Evolutionary conservation across 2,797 vertebrate species (phyloP).

Genomic region (Squalus acanthias): DNA sequence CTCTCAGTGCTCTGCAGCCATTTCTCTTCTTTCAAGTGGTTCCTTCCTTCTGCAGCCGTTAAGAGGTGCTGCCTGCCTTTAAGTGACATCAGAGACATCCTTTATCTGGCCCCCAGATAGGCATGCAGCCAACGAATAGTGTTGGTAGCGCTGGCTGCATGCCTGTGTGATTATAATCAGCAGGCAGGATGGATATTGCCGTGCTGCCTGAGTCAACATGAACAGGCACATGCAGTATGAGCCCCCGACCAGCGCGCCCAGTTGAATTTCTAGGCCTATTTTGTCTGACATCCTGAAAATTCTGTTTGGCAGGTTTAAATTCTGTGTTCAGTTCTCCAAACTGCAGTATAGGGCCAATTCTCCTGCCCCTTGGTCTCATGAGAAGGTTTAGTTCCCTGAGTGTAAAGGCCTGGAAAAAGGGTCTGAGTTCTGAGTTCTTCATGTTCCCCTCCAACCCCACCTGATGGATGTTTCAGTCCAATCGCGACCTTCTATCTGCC

Average conservation of each 20-base stretch:
- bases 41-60: too few relatives aligned
- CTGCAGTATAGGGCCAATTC: background rate
- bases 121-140: too few relatives aligned
- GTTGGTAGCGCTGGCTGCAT: too few relatives aligned
- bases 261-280: background rate
- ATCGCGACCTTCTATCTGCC: too few relatives aligned
- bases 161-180: too few relatives aligned
- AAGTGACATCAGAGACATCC: too few relatives aligned
- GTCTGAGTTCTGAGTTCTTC: background rate
- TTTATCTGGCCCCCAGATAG: too few relatives aligned
- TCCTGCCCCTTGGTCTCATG: background rate
- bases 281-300: background rate
- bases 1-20: too few relatives aligned
- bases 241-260: background rate
- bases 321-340: background rate
- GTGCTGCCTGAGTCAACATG: background rate
- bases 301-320: background rate
- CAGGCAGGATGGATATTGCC: too few relatives aligned
- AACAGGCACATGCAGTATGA: background rate
- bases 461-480: too few relatives aligned
- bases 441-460: background rate
- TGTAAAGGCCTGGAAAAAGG: background rate
- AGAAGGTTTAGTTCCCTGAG: background rate
- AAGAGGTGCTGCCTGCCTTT: too few relatives aligned
- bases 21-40: too few relatives aligned